Percentiles rank a stretch among this genome's conserved stretches.
Evolutionary conservation across 2,888 invertebrate species (phyloP).

Genomic region (Oscheius onirici): DNA sequence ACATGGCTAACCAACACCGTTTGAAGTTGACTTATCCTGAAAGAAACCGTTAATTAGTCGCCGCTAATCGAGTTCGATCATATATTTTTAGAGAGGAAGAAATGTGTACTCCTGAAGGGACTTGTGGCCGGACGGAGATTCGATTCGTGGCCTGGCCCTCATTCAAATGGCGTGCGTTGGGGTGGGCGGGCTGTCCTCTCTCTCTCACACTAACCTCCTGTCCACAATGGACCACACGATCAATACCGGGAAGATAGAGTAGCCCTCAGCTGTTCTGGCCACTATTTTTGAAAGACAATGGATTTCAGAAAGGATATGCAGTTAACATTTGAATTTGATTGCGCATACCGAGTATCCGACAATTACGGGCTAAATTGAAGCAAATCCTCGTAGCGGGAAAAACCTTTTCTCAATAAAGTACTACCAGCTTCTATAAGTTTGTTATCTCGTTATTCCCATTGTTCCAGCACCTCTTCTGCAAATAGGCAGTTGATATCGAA

Average conservation of each 20-base stretch:
- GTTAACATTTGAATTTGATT: too few species aligned
- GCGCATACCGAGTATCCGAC: too few species aligned
- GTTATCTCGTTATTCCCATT: neutral
- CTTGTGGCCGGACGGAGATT: conserved; percentile 22
- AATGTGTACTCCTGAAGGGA: conserved; percentile 1
- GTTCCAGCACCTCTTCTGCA: conserved; percentile 3
- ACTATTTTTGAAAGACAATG: neutral
- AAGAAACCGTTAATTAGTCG: neutral
- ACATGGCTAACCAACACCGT: conserved; percentile 1
- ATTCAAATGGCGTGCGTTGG: conserved; percentile 26
- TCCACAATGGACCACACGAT: neutral
- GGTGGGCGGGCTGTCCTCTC: conserved; percentile 15
- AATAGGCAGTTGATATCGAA: conserved; percentile 11
- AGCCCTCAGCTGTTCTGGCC: conserved; percentile 26
- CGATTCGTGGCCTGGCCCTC: conserved; percentile 29
- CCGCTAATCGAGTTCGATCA: neutral
- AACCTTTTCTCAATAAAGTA: neutral
- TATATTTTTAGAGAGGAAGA: neutral
- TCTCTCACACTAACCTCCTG: neutral
- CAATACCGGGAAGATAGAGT: conserved; percentile 21
- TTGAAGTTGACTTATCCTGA: neutral
- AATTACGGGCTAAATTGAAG: too few species aligned
- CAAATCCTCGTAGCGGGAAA: too few species aligned
- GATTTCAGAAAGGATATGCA: neutral
- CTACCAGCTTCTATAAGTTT: too few species aligned